Percentiles rank a stretch among this genome's conserved stretches.
These are phyloP conservation scores for Oryzaephilus surinamensis DNA, from an alignment of 1,140 invertebrate genomes.

Conservation along the genomic window DNA sequence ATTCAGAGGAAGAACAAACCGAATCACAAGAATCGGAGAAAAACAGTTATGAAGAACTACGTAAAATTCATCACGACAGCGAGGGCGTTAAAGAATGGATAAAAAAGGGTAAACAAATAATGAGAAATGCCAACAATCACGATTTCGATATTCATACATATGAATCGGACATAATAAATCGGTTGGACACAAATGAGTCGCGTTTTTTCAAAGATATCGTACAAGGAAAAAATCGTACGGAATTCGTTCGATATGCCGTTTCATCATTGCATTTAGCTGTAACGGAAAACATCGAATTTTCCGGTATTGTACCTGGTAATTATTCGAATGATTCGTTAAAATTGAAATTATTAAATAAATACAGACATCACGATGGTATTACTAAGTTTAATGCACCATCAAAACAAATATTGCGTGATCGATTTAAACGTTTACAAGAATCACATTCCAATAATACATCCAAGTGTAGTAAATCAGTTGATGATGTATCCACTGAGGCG, in stretches of 20 bases:
- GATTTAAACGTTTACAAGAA: too few species aligned
- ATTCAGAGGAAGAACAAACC: slow-evolving; percentile 13
- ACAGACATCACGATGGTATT: slow-evolving; percentile 28
- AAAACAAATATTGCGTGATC: slow-evolving; percentile 17
- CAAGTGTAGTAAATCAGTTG: too few species aligned
- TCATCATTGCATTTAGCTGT: slow-evolving; percentile 30
- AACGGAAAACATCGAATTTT: slow-evolving; percentile 27
- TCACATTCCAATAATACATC: too few species aligned
- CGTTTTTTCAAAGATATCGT: slow-evolving; percentile 20
- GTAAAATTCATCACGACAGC: too few species aligned
- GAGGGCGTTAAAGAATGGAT: too few species aligned
- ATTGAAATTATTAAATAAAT: slow-evolving; percentile 25
- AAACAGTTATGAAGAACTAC: too few species aligned
- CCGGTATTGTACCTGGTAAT: slow-evolving; percentile 17
- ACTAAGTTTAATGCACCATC: slow-evolving; percentile 30
- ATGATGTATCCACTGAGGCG: too few species aligned
- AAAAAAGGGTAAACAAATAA: too few species aligned
- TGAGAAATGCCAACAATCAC: too few species aligned
- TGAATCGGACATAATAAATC: slow-evolving; percentile 24
- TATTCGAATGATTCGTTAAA: slow-evolving; percentile 28
- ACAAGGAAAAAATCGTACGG: slow-evolving; percentile 20
- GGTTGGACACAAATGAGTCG: slow-evolving; percentile 14
- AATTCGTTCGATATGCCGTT: slow-evolving; percentile 28
- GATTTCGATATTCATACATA: slow-evolving; percentile 33
- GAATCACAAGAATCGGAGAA: too few species aligned